Evolutionary conservation across 1,140 invertebrate species (phyloP).

Genomic region (Solenopsis fugax): DNA sequence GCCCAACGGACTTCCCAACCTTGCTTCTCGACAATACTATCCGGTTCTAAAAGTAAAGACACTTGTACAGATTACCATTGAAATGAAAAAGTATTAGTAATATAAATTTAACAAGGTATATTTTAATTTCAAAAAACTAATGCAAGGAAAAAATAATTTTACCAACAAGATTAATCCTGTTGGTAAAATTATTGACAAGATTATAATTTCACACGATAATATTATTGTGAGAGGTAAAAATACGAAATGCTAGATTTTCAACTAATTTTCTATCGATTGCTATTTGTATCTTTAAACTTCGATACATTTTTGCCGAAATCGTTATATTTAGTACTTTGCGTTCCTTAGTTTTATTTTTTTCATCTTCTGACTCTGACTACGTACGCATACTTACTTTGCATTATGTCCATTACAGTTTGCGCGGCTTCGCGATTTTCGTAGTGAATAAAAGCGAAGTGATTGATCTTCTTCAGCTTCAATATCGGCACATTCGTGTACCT

Average conservation of each 20-base stretch:
- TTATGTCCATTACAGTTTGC: slow-evolving; percentile 79
- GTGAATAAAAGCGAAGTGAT: slow-evolving; percentile 86
- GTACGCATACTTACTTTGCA: slow-evolving; percentile 78
- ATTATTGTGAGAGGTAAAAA: not conserved
- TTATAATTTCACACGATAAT: no score
- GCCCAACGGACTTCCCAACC: slow-evolving; percentile 85
- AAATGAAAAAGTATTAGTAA: not conserved
- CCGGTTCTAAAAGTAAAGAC: slow-evolving; percentile 69
- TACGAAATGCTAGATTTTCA: not conserved
- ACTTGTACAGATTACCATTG: not conserved
- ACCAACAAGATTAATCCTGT: not conserved
- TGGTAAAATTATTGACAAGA: no score
- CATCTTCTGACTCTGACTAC: not conserved
- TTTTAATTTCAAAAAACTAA: not conserved
- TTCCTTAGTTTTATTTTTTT: not conserved
- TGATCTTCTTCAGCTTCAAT: slow-evolving; percentile 85
- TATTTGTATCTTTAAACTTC: not conserved
- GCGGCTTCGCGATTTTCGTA: slow-evolving; percentile 82
- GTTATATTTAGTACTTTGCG: not conserved
- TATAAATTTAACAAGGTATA: slow-evolving; percentile 22
- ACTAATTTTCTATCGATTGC: not conserved
- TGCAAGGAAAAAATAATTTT: not conserved
- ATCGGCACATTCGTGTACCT: slow-evolving; percentile 82
- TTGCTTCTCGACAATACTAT: slow-evolving; percentile 76
- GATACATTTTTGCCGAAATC: not conserved